Percentiles rank a stretch among this genome's conserved stretches.
phyloP scores from a whole-genome alignment of 1,140 invertebrate species.

The Dreissena rostriformis region DNA sequence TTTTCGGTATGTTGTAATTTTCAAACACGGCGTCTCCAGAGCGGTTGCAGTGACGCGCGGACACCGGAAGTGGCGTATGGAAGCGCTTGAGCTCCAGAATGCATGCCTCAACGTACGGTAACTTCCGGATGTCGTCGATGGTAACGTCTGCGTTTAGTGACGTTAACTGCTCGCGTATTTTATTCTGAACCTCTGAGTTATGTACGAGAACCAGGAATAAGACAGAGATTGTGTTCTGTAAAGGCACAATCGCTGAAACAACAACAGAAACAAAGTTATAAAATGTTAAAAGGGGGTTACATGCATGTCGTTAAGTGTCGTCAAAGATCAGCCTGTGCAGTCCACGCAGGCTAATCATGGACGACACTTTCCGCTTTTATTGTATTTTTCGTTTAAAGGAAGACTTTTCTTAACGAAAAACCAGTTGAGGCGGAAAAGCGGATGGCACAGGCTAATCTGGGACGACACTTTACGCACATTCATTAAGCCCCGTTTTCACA shows the following conservation, averaged over 20 bases:
- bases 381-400: too few relatives aligned
- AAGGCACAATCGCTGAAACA: slow-evolving; percentile 50
- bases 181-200: slow-evolving; percentile 34
- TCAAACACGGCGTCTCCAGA: slow-evolving; percentile 33
- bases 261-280: not conserved
- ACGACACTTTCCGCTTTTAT: too few relatives aligned
- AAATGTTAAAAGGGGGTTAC: too few relatives aligned
- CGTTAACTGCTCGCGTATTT: slow-evolving; percentile 29
- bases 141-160: not conserved
- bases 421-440: too few relatives aligned
- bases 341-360: too few relatives aligned
- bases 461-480: too few relatives aligned
- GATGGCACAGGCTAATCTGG: too few relatives aligned
- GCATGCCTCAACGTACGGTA: slow-evolving; percentile 50
- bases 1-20: slow-evolving; percentile 54
- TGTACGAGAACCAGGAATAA: slow-evolving; percentile 49
- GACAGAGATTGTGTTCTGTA: slow-evolving; percentile 45
- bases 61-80: slow-evolving; percentile 51
- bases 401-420: too few relatives aligned
- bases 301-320: too few relatives aligned
- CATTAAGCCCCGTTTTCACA: too few relatives aligned
- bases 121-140: slow-evolving; percentile 3
- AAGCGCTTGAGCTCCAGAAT: slow-evolving; percentile 54
- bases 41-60: slow-evolving; percentile 28
- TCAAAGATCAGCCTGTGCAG: too few relatives aligned